Evolutionary conservation across 2,888 invertebrate genomes (phyloP).

Genomic region (Therioaphis trifolii): DNA sequence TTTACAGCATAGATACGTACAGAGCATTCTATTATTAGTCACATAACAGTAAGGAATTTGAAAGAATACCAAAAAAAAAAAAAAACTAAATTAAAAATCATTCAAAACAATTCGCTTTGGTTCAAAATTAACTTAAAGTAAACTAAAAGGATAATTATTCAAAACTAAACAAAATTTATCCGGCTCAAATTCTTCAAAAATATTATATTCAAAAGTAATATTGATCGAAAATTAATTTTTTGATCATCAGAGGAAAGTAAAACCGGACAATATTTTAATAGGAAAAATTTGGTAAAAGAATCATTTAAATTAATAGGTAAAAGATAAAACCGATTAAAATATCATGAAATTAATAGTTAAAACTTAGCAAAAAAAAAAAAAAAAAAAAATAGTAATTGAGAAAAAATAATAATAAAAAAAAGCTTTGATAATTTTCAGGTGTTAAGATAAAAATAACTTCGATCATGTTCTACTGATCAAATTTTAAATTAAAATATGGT

Average conservation of each 20-base stretch:
- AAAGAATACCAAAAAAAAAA: slow-evolving; percentile 29
- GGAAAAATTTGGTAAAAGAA: slow-evolving; percentile 31
- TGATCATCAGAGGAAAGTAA: slow-evolving; percentile 26
- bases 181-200: slow-evolving; percentile 10
- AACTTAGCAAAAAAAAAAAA: slow-evolving; percentile 13
- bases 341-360: slow-evolving; percentile 33
- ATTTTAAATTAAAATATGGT: neutral
- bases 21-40: neutral
- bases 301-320: slow-evolving; percentile 1
- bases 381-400: slow-evolving; percentile 2
- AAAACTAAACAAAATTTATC: neutral
- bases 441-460: neutral
- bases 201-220: neutral
- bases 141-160: slow-evolving; percentile 40
- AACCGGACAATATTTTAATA: slow-evolving; percentile 1
- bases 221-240: slow-evolving; percentile 20
- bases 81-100: slow-evolving; percentile 23
- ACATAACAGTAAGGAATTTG: neutral
- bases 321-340: slow-evolving; percentile 6
- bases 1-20: slow-evolving; percentile 24
- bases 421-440: neutral
- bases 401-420: slow-evolving; percentile 26
- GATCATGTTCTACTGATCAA: neutral
- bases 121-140: slow-evolving; percentile 38
- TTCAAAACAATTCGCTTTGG: slow-evolving; percentile 19